Percentiles rank a stretch among this genome's conserved stretches.
These are phyloP conservation scores for Chrysomela aeneicollis DNA, from an alignment of 2,888 invertebrate genomes.

Conservation along the genomic window DNA sequence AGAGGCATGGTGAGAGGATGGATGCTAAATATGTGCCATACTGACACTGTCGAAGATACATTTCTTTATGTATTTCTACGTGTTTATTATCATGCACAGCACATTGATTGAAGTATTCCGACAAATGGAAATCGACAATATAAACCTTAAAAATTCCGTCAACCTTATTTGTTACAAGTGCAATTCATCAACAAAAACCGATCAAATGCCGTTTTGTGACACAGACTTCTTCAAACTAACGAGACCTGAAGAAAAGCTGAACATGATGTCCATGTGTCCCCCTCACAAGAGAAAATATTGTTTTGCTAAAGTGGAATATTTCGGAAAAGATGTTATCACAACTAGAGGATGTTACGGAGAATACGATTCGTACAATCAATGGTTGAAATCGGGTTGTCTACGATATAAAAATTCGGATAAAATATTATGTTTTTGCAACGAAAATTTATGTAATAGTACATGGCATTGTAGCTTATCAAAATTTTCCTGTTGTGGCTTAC, in stretches of 20 bases:
- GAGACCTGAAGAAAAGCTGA: not conserved
- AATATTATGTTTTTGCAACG: conserved; percentile 3
- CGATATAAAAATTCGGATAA: not conserved
- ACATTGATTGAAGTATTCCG: not conserved
- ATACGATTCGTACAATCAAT: not conserved
- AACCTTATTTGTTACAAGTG: not conserved
- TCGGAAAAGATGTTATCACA: not conserved
- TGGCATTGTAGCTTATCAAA: no score
- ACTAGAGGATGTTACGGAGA: not conserved
- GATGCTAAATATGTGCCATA: no score
- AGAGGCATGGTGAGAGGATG: no score
- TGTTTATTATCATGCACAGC: not conserved
- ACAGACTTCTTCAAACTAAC: not conserved
- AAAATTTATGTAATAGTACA: conserved; percentile 11
- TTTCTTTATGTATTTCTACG: not conserved
- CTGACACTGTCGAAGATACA: no score
- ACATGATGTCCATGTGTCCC: not conserved
- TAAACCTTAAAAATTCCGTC: not conserved
- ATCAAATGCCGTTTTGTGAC: not conserved
- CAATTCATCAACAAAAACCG: not conserved
- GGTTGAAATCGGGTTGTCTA: not conserved
- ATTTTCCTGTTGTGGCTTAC: no score
- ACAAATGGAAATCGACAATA: not conserved
- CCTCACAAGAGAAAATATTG: not conserved
- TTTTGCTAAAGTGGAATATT: not conserved